Evolutionary conservation across 2,797 vertebrate species (phyloP).

Genomic region (Uromys caudimaculatus): DNA sequence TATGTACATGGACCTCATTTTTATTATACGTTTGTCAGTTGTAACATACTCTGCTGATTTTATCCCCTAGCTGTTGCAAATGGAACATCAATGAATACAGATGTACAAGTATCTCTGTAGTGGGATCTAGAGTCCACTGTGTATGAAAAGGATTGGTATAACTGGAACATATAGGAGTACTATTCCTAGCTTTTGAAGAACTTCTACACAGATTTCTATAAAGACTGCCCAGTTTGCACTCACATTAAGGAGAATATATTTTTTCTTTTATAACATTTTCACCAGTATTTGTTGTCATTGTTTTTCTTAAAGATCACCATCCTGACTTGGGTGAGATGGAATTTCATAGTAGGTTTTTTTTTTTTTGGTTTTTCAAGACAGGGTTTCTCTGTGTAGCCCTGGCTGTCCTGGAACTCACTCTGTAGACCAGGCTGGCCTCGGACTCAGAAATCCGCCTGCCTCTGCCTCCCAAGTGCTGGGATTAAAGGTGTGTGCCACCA

Average conservation of each 20-base stretch:
- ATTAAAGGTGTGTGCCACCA: no score
- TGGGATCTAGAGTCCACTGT: neutral
- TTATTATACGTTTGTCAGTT: neutral
- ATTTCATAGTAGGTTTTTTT: neutral
- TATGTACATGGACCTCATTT: neutral
- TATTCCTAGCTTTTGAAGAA: neutral
- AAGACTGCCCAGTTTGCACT: neutral
- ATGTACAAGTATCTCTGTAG: neutral
- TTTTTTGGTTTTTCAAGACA: no score
- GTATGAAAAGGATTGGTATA: neutral
- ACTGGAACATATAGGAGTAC: neutral
- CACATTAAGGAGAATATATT: neutral
- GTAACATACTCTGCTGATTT: neutral
- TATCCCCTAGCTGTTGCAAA: neutral
- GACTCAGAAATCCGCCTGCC: no score
- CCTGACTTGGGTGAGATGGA: neutral
- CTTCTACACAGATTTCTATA: neutral
- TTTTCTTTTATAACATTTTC: neutral
- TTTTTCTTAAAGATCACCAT: neutral
- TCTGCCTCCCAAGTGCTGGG: no score
- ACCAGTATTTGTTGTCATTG: neutral
- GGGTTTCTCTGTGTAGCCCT: no score
- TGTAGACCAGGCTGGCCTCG: no score
- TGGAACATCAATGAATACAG: neutral
- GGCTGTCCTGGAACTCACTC: no score